Percentiles rank a stretch among this genome's conserved stretches.
Evolutionary conservation across 2,888 invertebrate genomes (phyloP).

Genomic region (Drosophila falleni): DNA sequence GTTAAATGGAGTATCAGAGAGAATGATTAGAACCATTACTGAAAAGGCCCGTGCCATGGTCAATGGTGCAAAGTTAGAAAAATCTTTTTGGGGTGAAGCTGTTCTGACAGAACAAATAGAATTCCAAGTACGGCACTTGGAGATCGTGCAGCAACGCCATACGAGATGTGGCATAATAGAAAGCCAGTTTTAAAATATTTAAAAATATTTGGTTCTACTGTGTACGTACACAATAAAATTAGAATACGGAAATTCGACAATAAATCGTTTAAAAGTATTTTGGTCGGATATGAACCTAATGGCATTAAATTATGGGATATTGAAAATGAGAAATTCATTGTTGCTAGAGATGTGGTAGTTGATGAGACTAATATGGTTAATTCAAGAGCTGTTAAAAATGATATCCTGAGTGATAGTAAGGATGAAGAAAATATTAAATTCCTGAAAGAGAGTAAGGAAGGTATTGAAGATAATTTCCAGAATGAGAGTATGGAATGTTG

Average conservation of each 20-base stretch:
- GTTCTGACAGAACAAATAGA: too few species aligned
- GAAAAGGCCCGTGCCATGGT: too few species aligned
- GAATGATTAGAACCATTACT: too few species aligned
- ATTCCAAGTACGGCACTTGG: too few species aligned
- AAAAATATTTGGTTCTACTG: background rate
- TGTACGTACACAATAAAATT: background rate
- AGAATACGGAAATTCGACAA: background rate
- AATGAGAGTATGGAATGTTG: background rate
- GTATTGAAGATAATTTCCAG: background rate
- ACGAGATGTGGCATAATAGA: background rate
- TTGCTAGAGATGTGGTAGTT: background rate
- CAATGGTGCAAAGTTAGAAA: background rate
- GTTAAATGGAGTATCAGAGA: too few species aligned
- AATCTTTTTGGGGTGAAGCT: constrained; percentile 1
- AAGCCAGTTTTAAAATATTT: background rate
- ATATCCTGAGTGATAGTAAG: background rate
- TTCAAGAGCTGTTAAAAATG: background rate
- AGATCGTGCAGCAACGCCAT: too few species aligned
- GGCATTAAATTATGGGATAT: background rate
- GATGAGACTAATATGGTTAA: background rate
- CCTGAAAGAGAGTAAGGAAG: background rate
- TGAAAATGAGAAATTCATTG: background rate
- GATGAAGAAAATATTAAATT: background rate
- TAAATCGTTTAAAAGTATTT: background rate
- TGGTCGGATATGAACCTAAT: constrained; percentile 3